Evolutionary conservation across 2,113 vertebrate genomes (phyloP), one percentile per base, ranked within the genome.

Genomic region (Odocoileus virginianus): DNA sequence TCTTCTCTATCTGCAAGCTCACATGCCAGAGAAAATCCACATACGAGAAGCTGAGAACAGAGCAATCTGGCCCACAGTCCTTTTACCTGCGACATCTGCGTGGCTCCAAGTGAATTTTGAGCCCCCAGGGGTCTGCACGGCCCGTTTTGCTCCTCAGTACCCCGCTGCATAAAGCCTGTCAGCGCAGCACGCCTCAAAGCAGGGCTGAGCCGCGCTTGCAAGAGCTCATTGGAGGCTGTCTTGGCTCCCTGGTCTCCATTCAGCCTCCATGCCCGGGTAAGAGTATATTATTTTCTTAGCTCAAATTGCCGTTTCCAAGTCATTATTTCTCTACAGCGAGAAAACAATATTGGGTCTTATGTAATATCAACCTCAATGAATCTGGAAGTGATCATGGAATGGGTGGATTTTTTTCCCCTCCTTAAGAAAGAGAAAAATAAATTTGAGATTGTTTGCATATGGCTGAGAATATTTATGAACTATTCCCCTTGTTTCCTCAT

Each of bases 351-450:
- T 98, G 87, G 81, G 92, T 98, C 98, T 99, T 98, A 98, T 97
- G 98, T 94, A 98, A 98, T 98, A 98, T 98, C 98, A 98, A 98
- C 98, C 96, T 96, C 97, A 96, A 92, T 99, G 98, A 99, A 99
- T 99, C 99, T 99, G 99, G 99, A 99, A 99, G 97, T 98, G 98
- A 99, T 99, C 99, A 99, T 85, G 98, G 98, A 99, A 99, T 98
- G 98, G 99, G 98, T 98, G 99, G 98, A 96, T 98, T 98, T 98
- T 98, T 97, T 97, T 76, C 52, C 11, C 61, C 84, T 86, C 64
- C 82, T 96, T 76, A 95, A 97, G 97, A 97, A 98, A 98, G 98
- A 98, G 94, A 97, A 98, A 98, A 99, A 99, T 98, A 99, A 99
- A 98, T 99, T 98, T 98, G 94, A 97, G 97, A 98, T 99, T 99